These are phyloP conservation scores for Phataginus tetradactyla DNA, from an alignment of 2,797 vertebrate genomes.

Conservation along the genomic window DNA sequence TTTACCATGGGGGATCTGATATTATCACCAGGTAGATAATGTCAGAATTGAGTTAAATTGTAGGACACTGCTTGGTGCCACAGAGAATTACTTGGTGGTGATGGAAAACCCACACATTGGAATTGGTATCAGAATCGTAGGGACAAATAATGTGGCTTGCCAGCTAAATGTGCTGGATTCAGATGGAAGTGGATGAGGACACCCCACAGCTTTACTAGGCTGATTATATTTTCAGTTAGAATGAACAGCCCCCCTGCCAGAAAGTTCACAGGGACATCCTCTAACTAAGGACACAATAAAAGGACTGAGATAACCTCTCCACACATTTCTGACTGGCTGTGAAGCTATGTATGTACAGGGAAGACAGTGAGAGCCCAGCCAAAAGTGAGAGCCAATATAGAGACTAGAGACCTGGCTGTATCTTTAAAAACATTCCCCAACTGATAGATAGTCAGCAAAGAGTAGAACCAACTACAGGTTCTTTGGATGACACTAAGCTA, in stretches of 20 bases:
- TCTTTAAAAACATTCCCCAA: neutral
- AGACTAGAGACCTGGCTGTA: neutral
- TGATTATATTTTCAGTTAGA: neutral
- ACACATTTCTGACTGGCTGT: neutral
- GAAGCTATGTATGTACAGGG: neutral
- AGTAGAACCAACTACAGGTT: neutral
- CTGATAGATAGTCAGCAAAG: neutral
- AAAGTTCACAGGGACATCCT: neutral
- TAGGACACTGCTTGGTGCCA: neutral
- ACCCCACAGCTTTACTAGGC: neutral
- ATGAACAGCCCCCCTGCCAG: neutral
- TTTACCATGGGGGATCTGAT: neutral
- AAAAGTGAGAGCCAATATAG: neutral
- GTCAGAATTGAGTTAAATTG: conserved; percentile 6
- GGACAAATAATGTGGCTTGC: neutral
- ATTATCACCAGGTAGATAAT: neutral
- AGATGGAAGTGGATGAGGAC: neutral
- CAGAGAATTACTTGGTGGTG: neutral
- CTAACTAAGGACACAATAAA: neutral
- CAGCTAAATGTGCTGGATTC: neutral
- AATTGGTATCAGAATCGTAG: neutral
- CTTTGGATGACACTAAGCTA: neutral
- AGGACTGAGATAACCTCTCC: neutral
- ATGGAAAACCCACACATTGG: neutral
- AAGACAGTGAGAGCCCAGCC: neutral